These are phyloP conservation scores for Acipenser transmontanus DNA, from an alignment of 2,797 vertebrate species.

Conservation along the genomic window DNA sequence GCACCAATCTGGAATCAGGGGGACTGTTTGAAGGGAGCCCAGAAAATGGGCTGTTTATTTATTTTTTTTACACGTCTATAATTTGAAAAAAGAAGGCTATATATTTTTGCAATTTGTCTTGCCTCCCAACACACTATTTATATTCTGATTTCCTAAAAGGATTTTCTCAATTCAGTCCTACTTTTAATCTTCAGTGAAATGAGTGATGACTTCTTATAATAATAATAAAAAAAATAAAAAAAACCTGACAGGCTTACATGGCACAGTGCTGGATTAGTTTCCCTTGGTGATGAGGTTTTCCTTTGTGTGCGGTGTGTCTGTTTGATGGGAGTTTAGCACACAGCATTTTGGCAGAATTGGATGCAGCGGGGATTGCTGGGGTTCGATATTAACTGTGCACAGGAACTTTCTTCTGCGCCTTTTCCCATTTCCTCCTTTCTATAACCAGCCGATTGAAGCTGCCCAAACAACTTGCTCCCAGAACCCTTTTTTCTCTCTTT, in stretches of 20 bases:
- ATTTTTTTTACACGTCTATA: neutral
- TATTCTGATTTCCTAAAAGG: slow-evolving; percentile 97
- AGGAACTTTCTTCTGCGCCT: slow-evolving; percentile 65
- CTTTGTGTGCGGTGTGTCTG: slow-evolving; percentile 94
- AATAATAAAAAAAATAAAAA: slow-evolving; percentile 79
- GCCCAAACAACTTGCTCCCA: slow-evolving; percentile 35
- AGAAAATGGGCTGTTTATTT: slow-evolving; percentile 55
- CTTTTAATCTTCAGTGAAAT: slow-evolving; percentile 99
- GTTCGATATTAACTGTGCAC: slow-evolving; percentile 88
- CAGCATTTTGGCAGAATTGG: slow-evolving; percentile 95
- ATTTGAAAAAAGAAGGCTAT: slow-evolving; percentile 21
- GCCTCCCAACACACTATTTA: slow-evolving; percentile 64
- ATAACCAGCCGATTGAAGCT: slow-evolving; percentile 57
- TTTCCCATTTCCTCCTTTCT: slow-evolving; percentile 46
- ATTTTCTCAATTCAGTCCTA: slow-evolving; percentile 99
- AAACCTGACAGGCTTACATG: slow-evolving; percentile 95
- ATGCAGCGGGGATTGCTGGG: slow-evolving; percentile 94
- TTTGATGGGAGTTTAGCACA: slow-evolving; percentile 99
- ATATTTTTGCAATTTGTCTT: slow-evolving; percentile 63
- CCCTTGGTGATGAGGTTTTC: slow-evolving; percentile 98
- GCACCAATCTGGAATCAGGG: slow-evolving; percentile 63
- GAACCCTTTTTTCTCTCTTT: neutral
- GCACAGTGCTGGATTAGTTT: slow-evolving; percentile 95
- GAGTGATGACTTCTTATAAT: slow-evolving; percentile 99
- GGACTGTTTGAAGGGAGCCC: slow-evolving; percentile 64